Base-by-base conservation (phyloP, 1,140 invertebrate genomes). In the Parapsyche elsis region DNA sequence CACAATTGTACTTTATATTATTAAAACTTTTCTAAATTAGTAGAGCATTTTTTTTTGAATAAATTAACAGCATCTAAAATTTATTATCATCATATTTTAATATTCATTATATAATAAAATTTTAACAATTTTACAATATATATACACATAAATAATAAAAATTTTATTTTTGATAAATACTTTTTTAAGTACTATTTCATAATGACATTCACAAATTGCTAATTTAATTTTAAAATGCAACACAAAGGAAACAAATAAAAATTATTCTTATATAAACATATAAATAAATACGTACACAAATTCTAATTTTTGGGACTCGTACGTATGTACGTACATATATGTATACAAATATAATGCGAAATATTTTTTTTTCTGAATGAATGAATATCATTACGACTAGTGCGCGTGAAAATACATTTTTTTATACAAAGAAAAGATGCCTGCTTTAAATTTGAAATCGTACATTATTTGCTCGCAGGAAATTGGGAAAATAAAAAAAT, bases 111-210 rank as follows among this genome's bases (percentile, higher is more conserved):
- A 1, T 38, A 38, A 38, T 38, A 38, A 61, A 19, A 61, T 61
- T 61, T 61, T 21, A 61, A 61, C 57, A 61, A 38, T 16, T 19
- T 61, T 61, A 61, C 1, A 19, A 61, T 61, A 61, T 61, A 61
- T 21, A 61, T 61, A 61, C 30, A 38, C 30, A 61, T 19, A 19
- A 61, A 61, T 61, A 61, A 19, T 61, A 19, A 61, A 21, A 61
- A 16, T 19, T 19, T 61, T 53, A 14, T 21, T 61, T 61, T 61
- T 9, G 21, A 61, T 19, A 61, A 61, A 38, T 38, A 16, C 21
- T 61, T 53, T 53, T 61, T 61, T 61, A 61, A 61, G 57, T 61
- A 61, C 57, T 61, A 61, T 61, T n/a, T 61, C 57, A 61, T 61
- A 61, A 61, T 61, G n/a, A 61, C 9, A 61, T 61, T 21, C 57